Evolutionary conservation across 2,888 invertebrate species (phyloP), one percentile per base, ranked within the genome.

Genomic region (Lasius platythorax): DNA sequence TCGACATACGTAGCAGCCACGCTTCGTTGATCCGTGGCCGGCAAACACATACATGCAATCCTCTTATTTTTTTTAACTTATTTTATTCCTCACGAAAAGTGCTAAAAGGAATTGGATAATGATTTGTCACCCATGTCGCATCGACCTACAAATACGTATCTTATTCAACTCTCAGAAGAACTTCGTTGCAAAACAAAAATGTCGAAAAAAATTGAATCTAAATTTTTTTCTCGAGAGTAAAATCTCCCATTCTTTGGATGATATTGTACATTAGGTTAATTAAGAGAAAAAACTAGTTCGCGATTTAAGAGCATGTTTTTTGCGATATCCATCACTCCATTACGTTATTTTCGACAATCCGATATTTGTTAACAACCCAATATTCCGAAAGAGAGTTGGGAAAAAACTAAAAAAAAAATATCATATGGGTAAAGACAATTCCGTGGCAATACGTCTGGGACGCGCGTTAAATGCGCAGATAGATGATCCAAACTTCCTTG

Each of bases 401-500:
- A 46, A 12, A 74, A 73, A 63, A 28, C 53, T 5, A 56, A 43
- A 53, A 64, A 64, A 6, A 18, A 56, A 75, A 40, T 53, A 43
- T 43, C 61, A 37, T 74, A 53, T 53, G 64, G 64, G 78, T 46
- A 75, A 64, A 43, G 61, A 61, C 74, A 73, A 81, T 81, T 81
- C 73, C 79, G 79, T 58, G 40, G 68, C 53, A 64, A 83, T 37
- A 58, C 63, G 81, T 81, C 89, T 88, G 90, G n/a, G 86, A 88
- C 88, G 87, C 79, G 50, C 50, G 50, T 53, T 53, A 86, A 72
- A 88, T 87, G 90, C 87, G 89, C 87, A 91, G 85, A 92, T 61
- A 61, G 90, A 92, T 92, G 90, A 92, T 92, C 91, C 90, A 92
- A 92, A 92, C 91, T 92, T 93, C 90, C 92, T 90, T 92, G 90